phyloP scores from a whole-genome alignment of 2,888 invertebrate genomes.

The Gortyna flavago region DNA sequence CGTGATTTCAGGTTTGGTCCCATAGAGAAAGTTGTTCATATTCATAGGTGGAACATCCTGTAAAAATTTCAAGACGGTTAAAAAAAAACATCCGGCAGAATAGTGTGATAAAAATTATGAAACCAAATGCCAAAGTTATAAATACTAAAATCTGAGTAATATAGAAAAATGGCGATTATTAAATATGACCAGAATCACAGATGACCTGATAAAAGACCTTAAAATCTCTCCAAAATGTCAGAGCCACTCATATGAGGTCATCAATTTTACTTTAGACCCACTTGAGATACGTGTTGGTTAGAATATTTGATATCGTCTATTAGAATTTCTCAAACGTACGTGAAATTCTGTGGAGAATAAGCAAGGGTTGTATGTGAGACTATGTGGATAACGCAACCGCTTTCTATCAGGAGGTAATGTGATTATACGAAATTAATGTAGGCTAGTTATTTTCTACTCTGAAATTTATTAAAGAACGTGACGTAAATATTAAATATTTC shows the following conservation, averaged over 20 bases:
- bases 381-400: neutral
- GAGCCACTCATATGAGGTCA: conserved; percentile 31
- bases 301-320: conserved; percentile 47
- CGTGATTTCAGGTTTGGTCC: too few relatives aligned
- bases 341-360: conserved; percentile 9
- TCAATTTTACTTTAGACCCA: conserved; percentile 51
- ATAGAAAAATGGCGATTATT: too few relatives aligned
- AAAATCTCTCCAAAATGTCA: conserved; percentile 32
- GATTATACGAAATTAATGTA: neutral
- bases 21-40: too few relatives aligned
- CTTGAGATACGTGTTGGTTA: conserved; percentile 28
- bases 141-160: neutral
- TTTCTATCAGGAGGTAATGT: neutral
- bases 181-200: neutral
- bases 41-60: too few relatives aligned
- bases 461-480: neutral
- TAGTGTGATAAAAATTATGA: too few relatives aligned
- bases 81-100: too few relatives aligned
- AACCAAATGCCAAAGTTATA: neutral
- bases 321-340: conserved; percentile 39
- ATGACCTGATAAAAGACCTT: conserved; percentile 1
- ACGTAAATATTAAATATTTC: neutral
- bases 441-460: neutral
- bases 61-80: too few relatives aligned
- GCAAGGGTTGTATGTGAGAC: neutral